A percentile compares a stretch with the other conserved stretches of the same genome.
Conservation (phyloP, 2,113 vertebrate genomes). For the Diadophis punctatus region DNA sequence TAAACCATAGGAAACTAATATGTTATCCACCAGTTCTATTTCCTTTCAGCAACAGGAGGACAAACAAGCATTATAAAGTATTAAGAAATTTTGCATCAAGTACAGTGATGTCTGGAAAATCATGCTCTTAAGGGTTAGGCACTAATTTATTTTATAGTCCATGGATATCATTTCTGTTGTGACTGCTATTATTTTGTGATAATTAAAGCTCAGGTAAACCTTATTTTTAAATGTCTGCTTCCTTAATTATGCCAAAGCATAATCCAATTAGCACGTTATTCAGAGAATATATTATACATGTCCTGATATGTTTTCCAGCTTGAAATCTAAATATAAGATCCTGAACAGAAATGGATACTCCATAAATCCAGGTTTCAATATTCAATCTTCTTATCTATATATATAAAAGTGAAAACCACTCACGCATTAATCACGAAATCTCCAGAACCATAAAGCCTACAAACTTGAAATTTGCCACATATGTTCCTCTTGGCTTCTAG, state of each 20-base stretch:
- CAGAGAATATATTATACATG: constrained; percentile 1
- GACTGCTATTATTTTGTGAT: constrained; percentile 49
- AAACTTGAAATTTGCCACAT: no score
- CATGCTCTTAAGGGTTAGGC: background rate
- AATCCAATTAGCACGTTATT: constrained; percentile 16
- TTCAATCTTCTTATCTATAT: background rate
- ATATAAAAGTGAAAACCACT: no score
- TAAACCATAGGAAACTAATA: background rate
- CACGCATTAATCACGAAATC: no score
- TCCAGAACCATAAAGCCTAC: no score
- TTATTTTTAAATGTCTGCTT: constrained; percentile 36
- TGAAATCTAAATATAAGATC: background rate
- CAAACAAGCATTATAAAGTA: background rate
- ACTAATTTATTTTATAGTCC: constrained; percentile 30
- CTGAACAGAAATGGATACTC: background rate
- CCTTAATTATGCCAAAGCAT: constrained; percentile 23
- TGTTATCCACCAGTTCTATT: constrained; percentile 5
- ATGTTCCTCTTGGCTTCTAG: no score
- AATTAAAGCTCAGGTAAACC: constrained; percentile 29
- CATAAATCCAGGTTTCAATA: background rate
- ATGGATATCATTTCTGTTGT: constrained; percentile 33
- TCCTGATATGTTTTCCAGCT: background rate
- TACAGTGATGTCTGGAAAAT: constrained; percentile 23
- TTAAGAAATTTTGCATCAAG: background rate
- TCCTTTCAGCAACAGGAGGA: background rate